Evolutionary conservation across 2,888 invertebrate genomes (phyloP).

Genomic region (Iselma pallidipennis): DNA sequence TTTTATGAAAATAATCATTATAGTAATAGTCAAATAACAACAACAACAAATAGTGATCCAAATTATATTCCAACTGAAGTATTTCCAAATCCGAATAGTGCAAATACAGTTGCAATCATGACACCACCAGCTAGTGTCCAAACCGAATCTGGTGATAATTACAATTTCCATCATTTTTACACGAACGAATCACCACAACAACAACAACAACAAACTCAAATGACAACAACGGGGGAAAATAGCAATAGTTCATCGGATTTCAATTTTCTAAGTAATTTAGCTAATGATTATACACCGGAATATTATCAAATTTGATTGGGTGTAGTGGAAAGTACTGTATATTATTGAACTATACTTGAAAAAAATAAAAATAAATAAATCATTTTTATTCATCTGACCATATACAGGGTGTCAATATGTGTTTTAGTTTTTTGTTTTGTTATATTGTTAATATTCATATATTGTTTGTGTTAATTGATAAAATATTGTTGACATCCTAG

Average conservation of each 20-base stretch:
- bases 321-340: slow-evolving; percentile 46
- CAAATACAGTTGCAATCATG: slow-evolving; percentile 60
- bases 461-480: neutral
- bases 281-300: slow-evolving; percentile 91
- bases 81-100: slow-evolving; percentile 55
- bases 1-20: slow-evolving; percentile 63
- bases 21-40: slow-evolving; percentile 49
- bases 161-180: slow-evolving; percentile 74
- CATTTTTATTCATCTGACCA: slow-evolving; percentile 13
- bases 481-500: slow-evolving; percentile 8
- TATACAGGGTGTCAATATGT: neutral
- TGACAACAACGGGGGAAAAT: slow-evolving; percentile 68
- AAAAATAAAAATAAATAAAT: too few relatives aligned
- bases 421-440: slow-evolving; percentile 5
- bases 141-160: slow-evolving; percentile 67
- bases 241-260: slow-evolving; percentile 93
- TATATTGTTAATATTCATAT: slow-evolving; percentile 19
- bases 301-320: slow-evolving; percentile 75
- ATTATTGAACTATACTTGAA: slow-evolving; percentile 33
- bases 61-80: slow-evolving; percentile 57
- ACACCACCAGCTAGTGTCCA: slow-evolving; percentile 64
- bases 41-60: slow-evolving; percentile 58
- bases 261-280: slow-evolving; percentile 89
- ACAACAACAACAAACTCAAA: slow-evolving; percentile 32
- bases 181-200: slow-evolving; percentile 56